phyloP scores from a whole-genome alignment of 1,140 invertebrate genomes.

The Drosophila rufa region DNA sequence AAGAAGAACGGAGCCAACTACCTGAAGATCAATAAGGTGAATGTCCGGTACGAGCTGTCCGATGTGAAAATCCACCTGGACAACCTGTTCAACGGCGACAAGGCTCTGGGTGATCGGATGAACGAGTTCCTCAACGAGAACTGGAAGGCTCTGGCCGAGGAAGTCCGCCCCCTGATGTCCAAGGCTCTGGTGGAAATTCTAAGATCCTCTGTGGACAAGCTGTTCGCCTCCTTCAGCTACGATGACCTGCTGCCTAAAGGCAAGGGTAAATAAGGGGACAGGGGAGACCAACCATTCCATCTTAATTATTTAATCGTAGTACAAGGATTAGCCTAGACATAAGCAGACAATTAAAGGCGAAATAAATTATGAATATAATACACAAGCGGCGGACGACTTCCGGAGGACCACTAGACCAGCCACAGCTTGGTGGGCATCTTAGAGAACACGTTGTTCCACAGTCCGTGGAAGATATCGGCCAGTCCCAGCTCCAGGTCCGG shows the following conservation, averaged over 20 bases:
- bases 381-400: neutral
- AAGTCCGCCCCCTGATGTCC: slow-evolving; percentile 87
- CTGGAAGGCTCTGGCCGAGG: slow-evolving; percentile 86
- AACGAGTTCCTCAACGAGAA: slow-evolving; percentile 88
- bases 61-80: slow-evolving; percentile 88
- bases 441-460: slow-evolving; percentile 91
- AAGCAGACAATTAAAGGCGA: slow-evolving; percentile 40
- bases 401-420: slow-evolving; percentile 85
- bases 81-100: slow-evolving; percentile 90
- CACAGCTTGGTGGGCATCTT: slow-evolving; percentile 92
- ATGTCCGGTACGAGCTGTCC: slow-evolving; percentile 88
- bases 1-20: slow-evolving; percentile 84
- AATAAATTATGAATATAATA: slow-evolving; percentile 71
- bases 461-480: slow-evolving; percentile 91
- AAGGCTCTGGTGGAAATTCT: slow-evolving; percentile 86
- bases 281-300: slow-evolving; percentile 11
- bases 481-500: slow-evolving; percentile 91
- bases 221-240: slow-evolving; percentile 76
- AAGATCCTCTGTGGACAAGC: slow-evolving; percentile 87
- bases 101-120: slow-evolving; percentile 88
- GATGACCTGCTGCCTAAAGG: slow-evolving; percentile 70
- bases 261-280: neutral
- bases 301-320: slow-evolving; percentile 48
- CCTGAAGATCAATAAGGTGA: slow-evolving; percentile 88
- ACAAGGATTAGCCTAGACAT: slow-evolving; percentile 40